A percentile compares a stretch with the other conserved stretches of the same genome.
These are phyloP conservation scores for Microcebus griseorufus DNA, from an alignment of 2,113 vertebrate species.

Conservation along the genomic window DNA sequence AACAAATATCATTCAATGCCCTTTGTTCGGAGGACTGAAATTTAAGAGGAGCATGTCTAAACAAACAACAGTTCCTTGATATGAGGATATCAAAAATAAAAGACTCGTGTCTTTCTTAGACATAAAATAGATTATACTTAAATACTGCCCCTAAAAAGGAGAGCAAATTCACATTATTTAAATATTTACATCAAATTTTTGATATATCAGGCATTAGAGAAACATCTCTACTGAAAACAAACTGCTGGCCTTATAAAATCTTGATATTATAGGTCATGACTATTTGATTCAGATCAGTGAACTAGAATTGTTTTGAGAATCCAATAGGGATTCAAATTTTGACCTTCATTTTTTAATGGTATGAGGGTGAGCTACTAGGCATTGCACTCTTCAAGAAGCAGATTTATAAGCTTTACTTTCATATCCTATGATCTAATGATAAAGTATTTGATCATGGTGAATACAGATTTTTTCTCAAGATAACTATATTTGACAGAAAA, in stretches of 20 bases:
- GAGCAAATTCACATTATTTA: background rate
- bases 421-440: background rate
- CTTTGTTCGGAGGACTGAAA: background rate
- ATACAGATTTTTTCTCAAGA: background rate
- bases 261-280: background rate
- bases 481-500: background rate
- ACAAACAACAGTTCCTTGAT: background rate
- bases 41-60: background rate
- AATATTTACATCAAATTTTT: background rate
- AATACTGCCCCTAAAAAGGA: background rate
- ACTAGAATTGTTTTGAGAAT: slow-evolving; percentile 39
- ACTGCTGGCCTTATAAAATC: background rate
- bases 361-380: background rate
- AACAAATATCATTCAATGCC: background rate
- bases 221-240: slow-evolving; percentile 18
- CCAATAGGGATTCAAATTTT: background rate
- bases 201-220: background rate
- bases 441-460: background rate
- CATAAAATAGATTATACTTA: background rate
- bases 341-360: background rate
- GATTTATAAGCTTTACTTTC: background rate
- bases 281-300: slow-evolving; percentile 3
- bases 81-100: background rate
- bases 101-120: background rate
- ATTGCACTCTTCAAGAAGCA: background rate